Conservation (phyloP, 1,140 invertebrate species). For the Saxidomus purpurata region DNA sequence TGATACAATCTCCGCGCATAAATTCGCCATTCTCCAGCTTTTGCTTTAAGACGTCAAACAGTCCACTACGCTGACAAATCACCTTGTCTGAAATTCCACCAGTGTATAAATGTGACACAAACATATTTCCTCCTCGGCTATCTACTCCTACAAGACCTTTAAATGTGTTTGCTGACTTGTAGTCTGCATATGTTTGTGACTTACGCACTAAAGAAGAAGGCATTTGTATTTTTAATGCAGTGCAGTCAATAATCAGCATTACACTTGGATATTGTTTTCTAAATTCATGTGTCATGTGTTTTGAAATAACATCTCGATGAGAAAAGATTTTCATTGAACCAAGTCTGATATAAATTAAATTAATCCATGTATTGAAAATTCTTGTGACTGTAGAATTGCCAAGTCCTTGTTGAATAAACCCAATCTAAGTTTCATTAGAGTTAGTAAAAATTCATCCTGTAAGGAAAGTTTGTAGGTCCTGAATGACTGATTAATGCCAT, state of each 20-base stretch:
- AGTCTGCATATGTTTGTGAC: not conserved
- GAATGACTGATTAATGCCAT: not conserved
- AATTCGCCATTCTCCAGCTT: constrained; percentile 7
- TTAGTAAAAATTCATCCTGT: not conserved
- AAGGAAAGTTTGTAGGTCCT: not conserved
- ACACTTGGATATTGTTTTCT: constrained; percentile 25
- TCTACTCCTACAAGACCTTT: not conserved
- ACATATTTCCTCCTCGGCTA: not conserved
- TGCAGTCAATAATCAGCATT: constrained; percentile 40
- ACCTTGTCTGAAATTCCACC: constrained; percentile 4
- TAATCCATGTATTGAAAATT: constrained; percentile 21
- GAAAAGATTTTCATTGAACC: constrained; percentile 33
- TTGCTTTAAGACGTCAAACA: constrained; percentile 9
- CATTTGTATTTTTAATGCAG: constrained; percentile 30
- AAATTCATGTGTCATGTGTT: constrained; percentile 10
- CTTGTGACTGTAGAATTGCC: constrained; percentile 5
- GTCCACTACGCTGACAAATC: not conserved
- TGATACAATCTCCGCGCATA: not conserved
- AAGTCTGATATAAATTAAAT: constrained; percentile 13
- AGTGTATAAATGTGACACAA: constrained; percentile 18
- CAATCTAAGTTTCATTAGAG: constrained; percentile 13
- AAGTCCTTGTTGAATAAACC: constrained; percentile 41
- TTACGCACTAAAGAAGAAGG: constrained; percentile 7
- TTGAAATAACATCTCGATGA: constrained; percentile 21
- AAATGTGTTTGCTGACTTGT: not conserved